phyloP scores from a whole-genome alignment of 2,888 invertebrate species.

The Endotricha flammealis region DNA sequence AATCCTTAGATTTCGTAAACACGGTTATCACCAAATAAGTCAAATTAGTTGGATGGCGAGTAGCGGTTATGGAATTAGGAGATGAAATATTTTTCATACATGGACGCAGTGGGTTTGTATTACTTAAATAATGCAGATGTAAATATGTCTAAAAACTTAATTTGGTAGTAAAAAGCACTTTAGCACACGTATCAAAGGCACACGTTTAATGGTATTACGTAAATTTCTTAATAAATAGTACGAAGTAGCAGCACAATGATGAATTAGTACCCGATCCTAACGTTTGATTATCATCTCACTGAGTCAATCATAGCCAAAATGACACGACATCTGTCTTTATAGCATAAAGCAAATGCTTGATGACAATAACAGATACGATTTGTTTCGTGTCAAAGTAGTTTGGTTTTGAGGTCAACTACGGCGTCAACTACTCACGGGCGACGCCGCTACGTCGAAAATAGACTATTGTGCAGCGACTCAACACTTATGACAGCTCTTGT shows the following conservation, averaged over 20 bases:
- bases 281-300: not conserved
- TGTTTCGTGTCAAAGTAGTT: not conserved
- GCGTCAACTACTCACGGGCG: constrained; percentile 23
- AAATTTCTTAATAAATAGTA: constrained; percentile 8
- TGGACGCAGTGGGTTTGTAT: constrained; percentile 68
- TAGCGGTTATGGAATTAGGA: constrained; percentile 64
- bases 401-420: constrained; percentile 35
- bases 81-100: constrained; percentile 60
- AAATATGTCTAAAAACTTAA: constrained; percentile 15
- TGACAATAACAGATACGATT: no score
- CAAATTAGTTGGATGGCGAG: constrained; percentile 41
- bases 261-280: constrained; percentile 4
- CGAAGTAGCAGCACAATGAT: constrained; percentile 8
- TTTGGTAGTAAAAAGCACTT: constrained; percentile 18
- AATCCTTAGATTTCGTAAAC: constrained; percentile 2
- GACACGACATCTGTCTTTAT: not conserved
- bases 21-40: constrained; percentile 13
- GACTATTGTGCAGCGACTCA: constrained; percentile 36
- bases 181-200: not conserved
- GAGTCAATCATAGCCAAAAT: not conserved
- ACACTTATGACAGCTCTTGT: constrained; percentile 34
- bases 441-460: constrained; percentile 38
- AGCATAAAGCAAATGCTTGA: no score
- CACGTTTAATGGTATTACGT: constrained; percentile 10
- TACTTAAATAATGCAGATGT: constrained; percentile 21